phyloP scores from a whole-genome alignment of 2,113 vertebrate genomes.

The Amphiprion percula region DNA sequence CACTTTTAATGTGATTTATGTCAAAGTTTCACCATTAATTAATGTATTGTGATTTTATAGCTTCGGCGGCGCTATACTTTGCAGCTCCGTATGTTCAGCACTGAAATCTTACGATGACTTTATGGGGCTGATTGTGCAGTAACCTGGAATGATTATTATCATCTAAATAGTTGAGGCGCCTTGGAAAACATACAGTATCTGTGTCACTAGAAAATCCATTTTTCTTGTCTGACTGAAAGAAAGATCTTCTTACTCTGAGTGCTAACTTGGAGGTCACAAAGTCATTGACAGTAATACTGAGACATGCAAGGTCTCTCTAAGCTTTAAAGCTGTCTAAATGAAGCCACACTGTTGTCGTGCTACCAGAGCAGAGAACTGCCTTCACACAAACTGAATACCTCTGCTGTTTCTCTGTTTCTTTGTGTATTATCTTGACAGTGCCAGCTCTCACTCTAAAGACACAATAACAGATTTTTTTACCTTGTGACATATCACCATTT shows the following conservation, averaged over 20 bases:
- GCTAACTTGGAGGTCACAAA: conserved; percentile 23
- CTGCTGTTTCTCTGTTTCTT: not conserved
- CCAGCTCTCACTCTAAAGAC: not conserved
- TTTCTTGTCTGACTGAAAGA: conserved; percentile 19
- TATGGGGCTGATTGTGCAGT: conserved; percentile 31
- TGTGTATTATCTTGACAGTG: not conserved
- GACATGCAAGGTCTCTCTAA: conserved; percentile 12
- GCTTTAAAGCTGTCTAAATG: not conserved
- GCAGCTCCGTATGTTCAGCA: conserved; percentile 51
- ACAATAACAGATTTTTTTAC: not conserved
- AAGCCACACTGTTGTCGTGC: not conserved
- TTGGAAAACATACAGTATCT: conserved; percentile 1
- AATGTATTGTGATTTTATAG: conserved; percentile 51
- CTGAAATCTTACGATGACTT: conserved; percentile 50
- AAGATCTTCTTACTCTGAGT: not conserved
- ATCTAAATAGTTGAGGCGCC: conserved; percentile 19
- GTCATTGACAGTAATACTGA: conserved; percentile 22
- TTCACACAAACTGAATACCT: not conserved
- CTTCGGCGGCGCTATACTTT: conserved; percentile 31
- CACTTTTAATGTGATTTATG: conserved; percentile 59
- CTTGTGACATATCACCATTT: not conserved
- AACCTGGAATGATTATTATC: conserved; percentile 39
- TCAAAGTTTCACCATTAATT: conserved; percentile 65
- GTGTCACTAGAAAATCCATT: not conserved
- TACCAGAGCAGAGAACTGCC: not conserved